These are phyloP conservation scores for Archaeoteleia sp. DNA, from an alignment of 2,888 invertebrate genomes.

Conservation along the genomic window DNA sequence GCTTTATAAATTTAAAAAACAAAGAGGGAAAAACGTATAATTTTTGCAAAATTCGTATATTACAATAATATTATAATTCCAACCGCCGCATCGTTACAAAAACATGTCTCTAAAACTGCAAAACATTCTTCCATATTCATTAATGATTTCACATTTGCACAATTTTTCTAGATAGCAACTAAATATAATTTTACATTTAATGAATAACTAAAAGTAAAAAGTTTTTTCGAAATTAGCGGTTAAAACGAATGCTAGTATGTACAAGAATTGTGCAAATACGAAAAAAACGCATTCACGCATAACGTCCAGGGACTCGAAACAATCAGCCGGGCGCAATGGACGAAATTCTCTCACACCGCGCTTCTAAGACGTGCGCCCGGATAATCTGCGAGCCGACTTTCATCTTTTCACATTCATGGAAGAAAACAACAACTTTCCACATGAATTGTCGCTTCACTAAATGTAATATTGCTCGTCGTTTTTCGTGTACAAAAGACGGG, in stretches of 20 bases:
- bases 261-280: not conserved
- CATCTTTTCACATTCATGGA: conserved; percentile 42
- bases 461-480: conserved; percentile 67
- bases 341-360: conserved; percentile 54
- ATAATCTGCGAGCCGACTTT: conserved; percentile 40
- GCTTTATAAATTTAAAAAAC: too few species aligned
- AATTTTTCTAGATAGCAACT: not conserved
- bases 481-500: conserved; percentile 53
- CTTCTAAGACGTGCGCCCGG: conserved; percentile 49
- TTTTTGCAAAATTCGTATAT: too few species aligned
- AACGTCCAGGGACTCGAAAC: conserved; percentile 8
- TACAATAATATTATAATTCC: too few species aligned
- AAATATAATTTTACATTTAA: not conserved
- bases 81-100: too few species aligned
- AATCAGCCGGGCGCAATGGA: conserved; percentile 54
- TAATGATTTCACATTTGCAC: not conserved
- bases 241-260: not conserved
- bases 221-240: not conserved
- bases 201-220: not conserved
- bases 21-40: too few species aligned
- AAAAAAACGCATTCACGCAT: conserved; percentile 9
- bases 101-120: too few species aligned
- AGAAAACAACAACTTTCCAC: conserved; percentile 51
- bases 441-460: conserved; percentile 55
- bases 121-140: too few species aligned